Conservation (phyloP, 64 coral and sea anemone genomes). For the Porites australiensis region DNA sequence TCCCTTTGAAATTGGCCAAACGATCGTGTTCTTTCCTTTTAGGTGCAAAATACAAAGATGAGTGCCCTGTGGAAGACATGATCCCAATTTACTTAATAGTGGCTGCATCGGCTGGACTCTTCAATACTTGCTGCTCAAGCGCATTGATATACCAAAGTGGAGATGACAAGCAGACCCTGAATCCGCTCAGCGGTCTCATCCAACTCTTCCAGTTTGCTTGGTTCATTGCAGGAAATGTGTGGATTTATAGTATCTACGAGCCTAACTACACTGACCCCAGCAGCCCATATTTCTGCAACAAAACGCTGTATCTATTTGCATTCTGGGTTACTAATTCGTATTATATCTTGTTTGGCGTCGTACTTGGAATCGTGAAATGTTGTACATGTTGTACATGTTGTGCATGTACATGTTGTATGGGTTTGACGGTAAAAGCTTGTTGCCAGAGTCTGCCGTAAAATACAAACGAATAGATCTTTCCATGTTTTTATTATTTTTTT, state of each 20-base stretch:
- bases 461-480: too few relatives aligned
- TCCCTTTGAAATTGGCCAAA: too few relatives aligned
- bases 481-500: too few relatives aligned
- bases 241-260: constrained; percentile 58
- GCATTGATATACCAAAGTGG: neutral
- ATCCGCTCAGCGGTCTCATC: constrained; percentile 8
- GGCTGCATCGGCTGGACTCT: constrained; percentile 15
- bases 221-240: constrained; percentile 50
- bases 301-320: constrained; percentile 62
- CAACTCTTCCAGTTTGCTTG: constrained; percentile 53
- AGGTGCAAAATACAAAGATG: constrained; percentile 49
- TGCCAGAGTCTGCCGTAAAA: too few relatives aligned
- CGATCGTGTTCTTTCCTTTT: neutral
- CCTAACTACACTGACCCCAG: constrained; percentile 47
- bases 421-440: too few relatives aligned
- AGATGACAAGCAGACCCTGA: neutral
- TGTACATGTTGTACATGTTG: neutral
- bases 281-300: constrained; percentile 32
- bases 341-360: neutral
- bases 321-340: constrained; percentile 13
- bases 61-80: constrained; percentile 31
- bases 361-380: neutral
- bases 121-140: neutral
- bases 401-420: too few relatives aligned
- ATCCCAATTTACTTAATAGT: constrained; percentile 75